Percentiles rank a stretch among this genome's conserved stretches.
phyloP scores from a whole-genome alignment of 2,888 invertebrate species.

The Amblyjoppa proteus region DNA sequence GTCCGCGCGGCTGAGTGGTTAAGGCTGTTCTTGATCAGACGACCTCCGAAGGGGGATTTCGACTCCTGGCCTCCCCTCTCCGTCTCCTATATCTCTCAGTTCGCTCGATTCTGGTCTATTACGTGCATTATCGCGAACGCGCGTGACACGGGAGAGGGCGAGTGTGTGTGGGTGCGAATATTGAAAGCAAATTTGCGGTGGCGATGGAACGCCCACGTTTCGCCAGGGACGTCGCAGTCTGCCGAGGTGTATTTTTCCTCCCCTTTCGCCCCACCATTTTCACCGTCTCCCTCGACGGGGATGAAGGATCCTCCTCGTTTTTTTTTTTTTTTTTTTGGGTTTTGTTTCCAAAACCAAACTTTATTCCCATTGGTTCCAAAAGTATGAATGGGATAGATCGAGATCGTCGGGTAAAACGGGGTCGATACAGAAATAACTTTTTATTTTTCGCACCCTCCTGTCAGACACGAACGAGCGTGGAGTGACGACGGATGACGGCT shows the following conservation, averaged over 20 bases:
- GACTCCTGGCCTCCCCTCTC: not conserved
- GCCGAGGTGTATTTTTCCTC: not conserved
- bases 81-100: not conserved
- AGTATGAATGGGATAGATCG: conserved; percentile 34
- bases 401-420: conserved; percentile 7
- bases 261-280: not conserved
- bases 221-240: not conserved
- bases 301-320: not conserved
- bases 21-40: conserved; percentile 35
- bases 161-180: conserved; percentile 31
- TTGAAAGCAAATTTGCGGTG: conserved; percentile 39
- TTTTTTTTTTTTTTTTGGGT: not conserved
- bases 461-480: conserved; percentile 28
- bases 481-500: conserved; percentile 54
- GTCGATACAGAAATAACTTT: conserved; percentile 21
- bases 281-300: not conserved
- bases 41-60: not conserved
- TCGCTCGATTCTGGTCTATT: conserved; percentile 12
- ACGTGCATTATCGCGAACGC: conserved; percentile 18
- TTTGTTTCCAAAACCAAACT: not conserved
- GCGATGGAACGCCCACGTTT: conserved; percentile 2
- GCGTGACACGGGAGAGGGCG: not conserved
- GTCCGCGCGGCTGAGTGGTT: conserved; percentile 34
- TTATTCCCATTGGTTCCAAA: conserved; percentile 9
- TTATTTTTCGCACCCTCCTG: conserved; percentile 34